phyloP scores from a whole-genome alignment of 2,888 invertebrate genomes.

The Clanis bilineata region DNA sequence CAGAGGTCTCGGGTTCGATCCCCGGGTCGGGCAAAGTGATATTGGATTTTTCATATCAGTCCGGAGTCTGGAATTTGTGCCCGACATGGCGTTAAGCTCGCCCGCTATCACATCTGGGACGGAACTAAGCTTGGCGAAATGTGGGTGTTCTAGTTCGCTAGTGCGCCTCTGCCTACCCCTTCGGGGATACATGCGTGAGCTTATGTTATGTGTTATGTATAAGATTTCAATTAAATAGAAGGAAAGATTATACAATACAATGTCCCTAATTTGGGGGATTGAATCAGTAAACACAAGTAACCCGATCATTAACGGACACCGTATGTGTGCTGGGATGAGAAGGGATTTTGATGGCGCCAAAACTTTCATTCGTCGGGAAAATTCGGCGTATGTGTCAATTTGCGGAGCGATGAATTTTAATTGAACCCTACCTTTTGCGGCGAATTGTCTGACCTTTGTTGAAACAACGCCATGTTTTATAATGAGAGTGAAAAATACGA shows the following conservation, averaged over 20 bases:
- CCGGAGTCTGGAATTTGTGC: no score
- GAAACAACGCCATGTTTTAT: background rate
- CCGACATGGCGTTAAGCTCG: no score
- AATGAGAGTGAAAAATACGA: no score
- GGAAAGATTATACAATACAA: conserved; percentile 35
- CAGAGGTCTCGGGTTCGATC: no score
- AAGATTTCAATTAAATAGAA: background rate
- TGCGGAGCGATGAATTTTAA: conserved; percentile 9
- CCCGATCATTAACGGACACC: conserved; percentile 6
- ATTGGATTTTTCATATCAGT: no score
- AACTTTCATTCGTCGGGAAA: conserved; percentile 8
- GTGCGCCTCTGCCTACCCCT: no score
- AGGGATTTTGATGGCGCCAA: conserved; percentile 13
- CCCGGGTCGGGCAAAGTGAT: no score
- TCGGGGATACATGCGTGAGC: no score
- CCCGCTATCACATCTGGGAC: no score
- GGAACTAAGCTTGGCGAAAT: no score
- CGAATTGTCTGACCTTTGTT: background rate
- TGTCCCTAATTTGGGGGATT: conserved; percentile 39
- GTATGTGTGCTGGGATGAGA: conserved; percentile 9
- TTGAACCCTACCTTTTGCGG: conserved; percentile 3
- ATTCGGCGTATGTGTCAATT: conserved; percentile 4
- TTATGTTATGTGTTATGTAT: no score
- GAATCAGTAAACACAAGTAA: conserved; percentile 17
- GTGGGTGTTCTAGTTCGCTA: no score